Evolutionary conservation across 2,888 invertebrate species (phyloP), one percentile per base, ranked within the genome.

Genomic region (Tortricodes alternella): DNA sequence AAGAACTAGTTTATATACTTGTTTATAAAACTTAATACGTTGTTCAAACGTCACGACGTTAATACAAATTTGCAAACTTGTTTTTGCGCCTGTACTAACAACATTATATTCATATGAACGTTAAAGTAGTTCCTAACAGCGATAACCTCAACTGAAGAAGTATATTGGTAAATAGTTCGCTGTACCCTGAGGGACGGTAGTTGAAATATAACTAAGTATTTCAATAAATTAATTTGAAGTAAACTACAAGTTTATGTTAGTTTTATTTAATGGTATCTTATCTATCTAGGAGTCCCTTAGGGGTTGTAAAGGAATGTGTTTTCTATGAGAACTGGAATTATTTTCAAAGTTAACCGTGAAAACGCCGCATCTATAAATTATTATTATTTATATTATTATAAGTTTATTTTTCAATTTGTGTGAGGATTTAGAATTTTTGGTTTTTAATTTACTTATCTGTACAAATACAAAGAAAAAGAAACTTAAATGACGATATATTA

Each of bases 151-250:
- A 27, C 41, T 16, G 55, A 9, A 49, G 18, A 27, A 11, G 27
- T 48, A 43, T 49, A 35, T 55, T 55, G 13, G 41, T 55, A 49
- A 43, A 55, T 41, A 41, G 48, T 49, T 43, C 39, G 39, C 24
- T 41, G 35, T 15, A 43, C 55, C 37, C 55, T 29, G 4, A 43
- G 55, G 53, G 35, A 43, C 43, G 21, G 16, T 21, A 15, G 41
- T 49, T 43, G 35, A 55, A 55, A 55, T 55, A 55, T 48, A 49
- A 55, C 55, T 55, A n/a, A n/a, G n/a, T n/a, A 55, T 49, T 48
- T 19, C 27, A 48, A 49, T 55, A 55, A 55, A 48, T 55, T 55
- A 48, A 55, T 55, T 43, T 48, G 41, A 24, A 34, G n/a, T 34
- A 21, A 55, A 48, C 48, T 48, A 24, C 46, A 39, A 39, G 53